Base-by-base conservation (phyloP, 2,113 vertebrate species). In the Cyanocitta stelleri region DNA sequence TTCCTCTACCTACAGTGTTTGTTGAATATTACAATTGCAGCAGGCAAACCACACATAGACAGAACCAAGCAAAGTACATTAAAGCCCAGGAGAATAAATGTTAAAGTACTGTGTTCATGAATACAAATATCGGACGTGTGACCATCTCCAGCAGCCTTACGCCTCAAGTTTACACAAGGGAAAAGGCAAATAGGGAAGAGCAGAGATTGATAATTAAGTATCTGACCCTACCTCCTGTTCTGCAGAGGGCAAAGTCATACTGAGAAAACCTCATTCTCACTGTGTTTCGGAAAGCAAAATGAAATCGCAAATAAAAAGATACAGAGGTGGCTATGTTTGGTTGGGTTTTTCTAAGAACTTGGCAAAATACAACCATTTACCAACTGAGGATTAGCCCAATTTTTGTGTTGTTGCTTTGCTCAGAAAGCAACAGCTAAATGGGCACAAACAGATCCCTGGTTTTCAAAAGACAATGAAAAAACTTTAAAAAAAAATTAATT, bases 51-150 rank as follows among this genome's bases (percentile, higher is more conserved):
- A 79, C 93, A 92, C n/a, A 7, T 66, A 95, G 85, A 67, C 67
- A 77, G 79, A 76, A 80, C 44, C 75, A 49, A 78, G 91, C 52
- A 85, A 84, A 93, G 95, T 77, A 95, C 93, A 91, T 95, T 62
- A 92, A 92, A 96, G 91, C 96, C 93, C 95, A 68, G 61, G 95
- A 95, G 95, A 93, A 87, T 85, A 91, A 94, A 94, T 62, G 93
- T 79, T 93, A 82, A 94, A 96, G 61, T 26, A n/a, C 68, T 56
- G 59, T 33, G 58, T 39, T 94, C 89, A 77, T 91, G 90, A 96
- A 93, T 92, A 93, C 93, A 94, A 93, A 95, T 55, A 87, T 4
- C 0, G 24, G 77, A 68, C 6, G 5, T 4, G 33, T 66, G 84
- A 58, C 79, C 83, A 68, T 39, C 71, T 44, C 46, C 3, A 0